Conservation (phyloP, 2,797 vertebrate species). For the Poeciliopsis turneri region DNA sequence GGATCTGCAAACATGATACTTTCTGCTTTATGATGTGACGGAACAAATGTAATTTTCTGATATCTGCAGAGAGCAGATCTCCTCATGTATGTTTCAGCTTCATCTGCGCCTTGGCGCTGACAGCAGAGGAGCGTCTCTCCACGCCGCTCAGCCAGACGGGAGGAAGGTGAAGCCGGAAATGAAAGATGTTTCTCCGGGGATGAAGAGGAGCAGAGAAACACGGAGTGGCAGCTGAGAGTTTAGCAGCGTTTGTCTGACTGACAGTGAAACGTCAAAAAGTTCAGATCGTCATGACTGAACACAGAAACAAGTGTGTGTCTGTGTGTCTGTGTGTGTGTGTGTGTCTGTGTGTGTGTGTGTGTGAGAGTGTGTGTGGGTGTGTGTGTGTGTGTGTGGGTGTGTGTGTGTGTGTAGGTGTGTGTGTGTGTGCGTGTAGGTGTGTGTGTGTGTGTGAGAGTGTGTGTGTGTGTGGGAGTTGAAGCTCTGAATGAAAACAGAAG, state of each 20-base stretch:
- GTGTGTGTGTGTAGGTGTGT: no score
- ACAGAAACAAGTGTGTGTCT: neutral
- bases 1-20: neutral
- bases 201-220: conserved; percentile 2
- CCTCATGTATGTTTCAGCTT: neutral
- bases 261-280: neutral
- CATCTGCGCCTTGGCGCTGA: conserved; percentile 20
- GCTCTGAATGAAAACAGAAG: no score
- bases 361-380: no score
- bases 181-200: conserved; percentile 18
- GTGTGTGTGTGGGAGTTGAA: neutral
- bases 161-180: conserved; percentile 14
- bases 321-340: no score
- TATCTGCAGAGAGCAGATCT: neutral
- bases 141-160: conserved; percentile 33
- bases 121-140: conserved; percentile 39
- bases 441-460: neutral
- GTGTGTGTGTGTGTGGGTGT: no score
- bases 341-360: no score
- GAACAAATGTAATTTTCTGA: neutral
- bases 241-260: conserved; percentile 15
- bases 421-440: neutral
- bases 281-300: neutral
- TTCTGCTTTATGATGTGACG: neutral
- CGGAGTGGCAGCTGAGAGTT: conserved; percentile 5